phyloP scores from a whole-genome alignment of 2,888 invertebrate genomes.

The Parnassius smintheus region DNA sequence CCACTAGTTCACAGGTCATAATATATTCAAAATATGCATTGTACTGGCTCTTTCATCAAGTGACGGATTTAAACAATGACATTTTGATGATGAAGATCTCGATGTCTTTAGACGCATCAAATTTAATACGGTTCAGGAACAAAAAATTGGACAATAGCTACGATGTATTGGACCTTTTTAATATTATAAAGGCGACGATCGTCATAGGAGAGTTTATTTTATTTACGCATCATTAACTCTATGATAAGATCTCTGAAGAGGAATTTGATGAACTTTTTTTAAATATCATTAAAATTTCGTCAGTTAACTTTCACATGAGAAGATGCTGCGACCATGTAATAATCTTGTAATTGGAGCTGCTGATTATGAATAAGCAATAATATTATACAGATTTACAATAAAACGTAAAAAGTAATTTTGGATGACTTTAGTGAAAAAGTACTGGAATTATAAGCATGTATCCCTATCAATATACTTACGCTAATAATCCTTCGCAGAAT shows the following conservation, averaged over 20 bases:
- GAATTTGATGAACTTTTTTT: constrained; percentile 43
- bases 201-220: constrained; percentile 59
- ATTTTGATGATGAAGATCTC: constrained; percentile 52
- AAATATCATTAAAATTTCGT: constrained; percentile 20
- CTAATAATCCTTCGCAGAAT: too few species aligned
- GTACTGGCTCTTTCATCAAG: constrained; percentile 58
- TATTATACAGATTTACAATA: too few species aligned
- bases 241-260: constrained; percentile 57
- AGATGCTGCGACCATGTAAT: constrained; percentile 14
- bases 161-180: constrained; percentile 50
- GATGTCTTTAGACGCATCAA: constrained; percentile 42
- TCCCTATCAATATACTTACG: too few species aligned
- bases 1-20: constrained; percentile 67
- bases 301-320: constrained; percentile 32
- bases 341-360: neutral
- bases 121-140: constrained; percentile 45
- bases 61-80: constrained; percentile 62
- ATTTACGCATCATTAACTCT: constrained; percentile 66
- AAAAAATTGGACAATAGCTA: constrained; percentile 47
- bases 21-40: constrained; percentile 77
- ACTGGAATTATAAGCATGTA: too few species aligned
- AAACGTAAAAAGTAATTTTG: too few species aligned
- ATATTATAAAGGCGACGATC: constrained; percentile 41
- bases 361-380: too few species aligned
- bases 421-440: too few species aligned